Conservation (phyloP, 2,797 vertebrate species). For the Callimico goeldii region DNA sequence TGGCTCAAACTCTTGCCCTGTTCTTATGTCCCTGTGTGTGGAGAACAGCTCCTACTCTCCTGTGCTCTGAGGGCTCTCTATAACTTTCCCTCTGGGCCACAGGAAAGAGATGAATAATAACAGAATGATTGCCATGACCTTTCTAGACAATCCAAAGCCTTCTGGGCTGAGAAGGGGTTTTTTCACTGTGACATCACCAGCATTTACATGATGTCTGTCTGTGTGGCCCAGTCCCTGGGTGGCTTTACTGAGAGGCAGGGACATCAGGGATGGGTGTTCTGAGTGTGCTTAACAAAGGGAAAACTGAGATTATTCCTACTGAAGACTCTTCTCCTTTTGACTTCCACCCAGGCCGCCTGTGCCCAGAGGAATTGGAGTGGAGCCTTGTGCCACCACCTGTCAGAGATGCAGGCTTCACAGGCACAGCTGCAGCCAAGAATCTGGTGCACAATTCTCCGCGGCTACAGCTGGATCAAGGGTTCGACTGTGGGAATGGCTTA, state of each 20-base stretch:
- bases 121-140: no score
- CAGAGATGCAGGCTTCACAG: not conserved
- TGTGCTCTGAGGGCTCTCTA: not conserved
- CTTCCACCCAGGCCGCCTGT: not conserved
- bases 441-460: accelerated
- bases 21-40: not conserved
- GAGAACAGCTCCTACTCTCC: not conserved
- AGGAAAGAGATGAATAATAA: not conserved
- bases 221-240: not conserved
- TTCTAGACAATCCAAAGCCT: not conserved
- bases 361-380: not conserved
- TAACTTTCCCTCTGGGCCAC: not conserved
- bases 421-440: no score
- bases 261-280: not conserved
- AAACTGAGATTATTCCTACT: not conserved
- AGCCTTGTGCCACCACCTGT: accelerated
- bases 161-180: not conserved
- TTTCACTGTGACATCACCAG: not conserved
- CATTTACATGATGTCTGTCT: not conserved
- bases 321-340: not conserved
- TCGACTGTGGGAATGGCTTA: not conserved
- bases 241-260: not conserved
- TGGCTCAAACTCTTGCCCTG: not conserved
- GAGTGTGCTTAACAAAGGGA: not conserved
- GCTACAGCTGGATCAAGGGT: not conserved